phyloP scores from a whole-genome alignment of 1,140 invertebrate species.

The Andricus grossulariae region DNA sequence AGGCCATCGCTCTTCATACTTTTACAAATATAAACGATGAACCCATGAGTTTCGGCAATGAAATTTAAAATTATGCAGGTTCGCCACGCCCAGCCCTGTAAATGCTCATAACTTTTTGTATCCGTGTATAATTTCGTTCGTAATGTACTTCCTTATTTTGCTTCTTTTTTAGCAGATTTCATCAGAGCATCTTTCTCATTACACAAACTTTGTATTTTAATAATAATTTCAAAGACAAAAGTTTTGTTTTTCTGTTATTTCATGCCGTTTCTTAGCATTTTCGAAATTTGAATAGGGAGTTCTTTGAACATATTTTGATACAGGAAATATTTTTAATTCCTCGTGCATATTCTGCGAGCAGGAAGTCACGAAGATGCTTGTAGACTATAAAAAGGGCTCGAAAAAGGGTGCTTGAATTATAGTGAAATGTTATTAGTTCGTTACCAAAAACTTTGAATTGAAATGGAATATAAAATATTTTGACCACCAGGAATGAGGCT shows the following conservation, averaged over 20 bases:
- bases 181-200: too few relatives aligned
- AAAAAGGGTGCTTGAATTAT: too few relatives aligned
- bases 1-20: slow-evolving; percentile 5
- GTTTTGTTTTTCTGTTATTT: background rate
- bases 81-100: background rate
- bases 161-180: too few relatives aligned
- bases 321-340: background rate
- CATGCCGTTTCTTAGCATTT: background rate
- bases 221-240: background rate
- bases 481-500: too few relatives aligned
- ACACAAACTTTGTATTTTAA: too few relatives aligned
- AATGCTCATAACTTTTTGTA: background rate
- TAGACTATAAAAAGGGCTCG: too few relatives aligned
- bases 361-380: background rate
- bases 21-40: slow-evolving; percentile 6
- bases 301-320: background rate
- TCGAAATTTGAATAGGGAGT: background rate
- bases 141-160: too few relatives aligned
- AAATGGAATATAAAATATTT: too few relatives aligned
- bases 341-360: background rate
- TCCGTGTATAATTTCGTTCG: background rate
- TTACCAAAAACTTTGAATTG: too few relatives aligned
- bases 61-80: background rate
- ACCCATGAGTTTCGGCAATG: background rate
- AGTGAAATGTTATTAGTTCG: too few relatives aligned